Percentiles rank a stretch among this genome's conserved stretches.
Conservation (phyloP, 2,888 invertebrate genomes). For the Anorthoa munda region DNA sequence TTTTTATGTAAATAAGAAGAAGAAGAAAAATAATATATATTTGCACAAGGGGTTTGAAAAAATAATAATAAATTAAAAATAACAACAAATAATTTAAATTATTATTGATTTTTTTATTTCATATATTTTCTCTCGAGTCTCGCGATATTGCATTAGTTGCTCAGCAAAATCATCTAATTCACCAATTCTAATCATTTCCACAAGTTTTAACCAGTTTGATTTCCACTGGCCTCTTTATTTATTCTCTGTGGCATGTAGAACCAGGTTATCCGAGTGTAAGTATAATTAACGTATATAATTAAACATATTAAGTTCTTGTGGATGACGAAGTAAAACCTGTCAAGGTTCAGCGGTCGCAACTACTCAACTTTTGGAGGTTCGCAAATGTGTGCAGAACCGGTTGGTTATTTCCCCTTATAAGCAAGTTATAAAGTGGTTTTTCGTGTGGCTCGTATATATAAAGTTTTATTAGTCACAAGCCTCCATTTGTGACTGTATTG, state of each 20-base stretch:
- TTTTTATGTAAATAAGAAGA: no score
- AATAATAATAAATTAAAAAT: no score
- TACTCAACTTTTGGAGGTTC: neutral
- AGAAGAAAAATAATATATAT: no score
- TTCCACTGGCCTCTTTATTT: neutral
- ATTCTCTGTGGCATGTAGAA: neutral
- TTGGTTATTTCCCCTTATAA: conserved; percentile 17
- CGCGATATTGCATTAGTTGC: no score
- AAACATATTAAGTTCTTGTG: neutral
- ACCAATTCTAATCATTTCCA: neutral
- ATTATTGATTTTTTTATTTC: no score
- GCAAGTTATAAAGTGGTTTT: conserved; percentile 36
- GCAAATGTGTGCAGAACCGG: conserved; percentile 34
- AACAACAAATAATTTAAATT: no score
- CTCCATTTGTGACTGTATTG: conserved; percentile 38
- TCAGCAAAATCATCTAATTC: neutral
- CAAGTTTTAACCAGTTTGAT: conserved; percentile 4
- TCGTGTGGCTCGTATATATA: conserved; percentile 40
- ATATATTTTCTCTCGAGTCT: no score
- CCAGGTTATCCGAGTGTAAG: neutral
- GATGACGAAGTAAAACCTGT: neutral
- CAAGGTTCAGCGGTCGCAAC: neutral
- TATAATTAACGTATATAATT: neutral
- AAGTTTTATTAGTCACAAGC: conserved; percentile 25
- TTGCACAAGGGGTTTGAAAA: no score